These are phyloP conservation scores for Andrena dorsata DNA, from an alignment of 2,888 invertebrate genomes.

Conservation along the genomic window DNA sequence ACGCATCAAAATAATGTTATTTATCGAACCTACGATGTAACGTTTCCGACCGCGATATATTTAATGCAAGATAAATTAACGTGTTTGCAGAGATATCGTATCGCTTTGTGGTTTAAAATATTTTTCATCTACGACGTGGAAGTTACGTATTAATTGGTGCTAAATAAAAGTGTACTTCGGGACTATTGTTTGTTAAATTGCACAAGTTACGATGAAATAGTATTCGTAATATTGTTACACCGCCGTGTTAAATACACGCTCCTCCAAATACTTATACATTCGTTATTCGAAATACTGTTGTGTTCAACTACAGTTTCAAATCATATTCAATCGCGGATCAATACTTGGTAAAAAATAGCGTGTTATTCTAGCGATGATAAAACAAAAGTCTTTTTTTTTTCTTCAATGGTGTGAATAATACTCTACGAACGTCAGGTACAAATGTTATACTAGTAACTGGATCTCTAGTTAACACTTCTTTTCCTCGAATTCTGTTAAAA, in stretches of 20 bases:
- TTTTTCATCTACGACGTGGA: neutral
- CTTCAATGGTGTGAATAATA: conserved; percentile 57
- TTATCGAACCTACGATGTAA: conserved; percentile 36
- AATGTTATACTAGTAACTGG: conserved; percentile 78
- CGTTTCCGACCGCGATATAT: conserved; percentile 12
- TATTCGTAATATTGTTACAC: conserved; percentile 3
- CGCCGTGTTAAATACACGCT: neutral
- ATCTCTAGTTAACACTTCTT: conserved; percentile 67
- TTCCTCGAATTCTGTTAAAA: conserved; percentile 71
- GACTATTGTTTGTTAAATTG: conserved; percentile 21
- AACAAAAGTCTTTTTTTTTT: conserved; percentile 48
- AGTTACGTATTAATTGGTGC: conserved; percentile 11
- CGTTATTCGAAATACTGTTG: conserved; percentile 35
- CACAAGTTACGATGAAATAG: conserved; percentile 15
- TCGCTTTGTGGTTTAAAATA: conserved; percentile 18
- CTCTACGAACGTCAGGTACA: conserved; percentile 80
- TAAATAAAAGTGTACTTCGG: conserved; percentile 48
- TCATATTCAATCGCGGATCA: conserved; percentile 8
- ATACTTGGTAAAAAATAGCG: conserved; percentile 34
- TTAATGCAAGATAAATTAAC: conserved; percentile 5
- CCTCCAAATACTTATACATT: neutral
- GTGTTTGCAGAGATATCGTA: conserved; percentile 1
- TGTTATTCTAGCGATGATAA: conserved; percentile 28
- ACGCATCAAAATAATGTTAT: conserved; percentile 55
- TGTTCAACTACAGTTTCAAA: conserved; percentile 30